A percentile compares a stretch with the other conserved stretches of the same genome.
Conservation (phyloP, 92 coral and sea anemone species). For the Diadumene lineata region DNA sequence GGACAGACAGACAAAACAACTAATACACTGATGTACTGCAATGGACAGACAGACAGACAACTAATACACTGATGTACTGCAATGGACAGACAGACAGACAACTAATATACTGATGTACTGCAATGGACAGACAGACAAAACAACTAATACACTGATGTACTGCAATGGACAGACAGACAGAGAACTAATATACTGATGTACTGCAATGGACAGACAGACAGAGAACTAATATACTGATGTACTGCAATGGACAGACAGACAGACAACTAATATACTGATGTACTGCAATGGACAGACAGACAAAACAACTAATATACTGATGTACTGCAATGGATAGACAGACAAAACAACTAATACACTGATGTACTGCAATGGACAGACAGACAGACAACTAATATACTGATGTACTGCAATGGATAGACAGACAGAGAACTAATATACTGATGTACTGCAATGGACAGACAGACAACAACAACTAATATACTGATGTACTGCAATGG, state of each 20-base stretch:
- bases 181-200: constrained; percentile 33
- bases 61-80: too few relatives aligned
- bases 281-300: too few relatives aligned
- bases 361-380: neutral
- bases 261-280: too few relatives aligned
- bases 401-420: neutral
- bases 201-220: constrained; percentile 21
- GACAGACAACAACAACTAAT: constrained; percentile 45
- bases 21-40: too few relatives aligned
- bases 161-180: constrained; percentile 1
- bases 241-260: too few relatives aligned
- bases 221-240: too few relatives aligned
- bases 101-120: neutral
- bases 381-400: constrained; percentile 45
- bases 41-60: too few relatives aligned
- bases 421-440: neutral
- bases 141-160: constrained; percentile 64
- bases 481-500: constrained; percentile 38
- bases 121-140: neutral
- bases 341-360: neutral
- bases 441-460: neutral
- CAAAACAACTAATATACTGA: constrained; percentile 68
- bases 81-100: neutral
- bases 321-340: constrained; percentile 23
- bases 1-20: too few relatives aligned